Percentiles rank a stretch among this genome's conserved stretches.
Evolutionary conservation across 2,113 vertebrate genomes (phyloP).

Genomic region (Nasalis larvatus): DNA sequence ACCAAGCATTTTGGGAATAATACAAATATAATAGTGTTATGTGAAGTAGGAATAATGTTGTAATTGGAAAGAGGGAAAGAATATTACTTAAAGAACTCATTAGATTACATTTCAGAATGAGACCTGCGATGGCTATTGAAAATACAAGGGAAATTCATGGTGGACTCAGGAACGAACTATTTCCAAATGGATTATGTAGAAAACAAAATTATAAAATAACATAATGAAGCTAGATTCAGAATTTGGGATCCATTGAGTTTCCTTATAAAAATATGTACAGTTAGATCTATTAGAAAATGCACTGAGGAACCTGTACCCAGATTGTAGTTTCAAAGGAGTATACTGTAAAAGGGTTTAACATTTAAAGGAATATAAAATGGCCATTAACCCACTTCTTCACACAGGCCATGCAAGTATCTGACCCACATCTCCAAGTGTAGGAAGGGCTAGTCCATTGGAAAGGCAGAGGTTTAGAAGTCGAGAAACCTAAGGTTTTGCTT

Average conservation of each 20-base stretch:
- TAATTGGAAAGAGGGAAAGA: not conserved
- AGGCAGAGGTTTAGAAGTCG: not conserved
- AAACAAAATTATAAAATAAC: not conserved
- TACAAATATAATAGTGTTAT: not conserved
- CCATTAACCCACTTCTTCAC: not conserved
- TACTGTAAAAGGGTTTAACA: not conserved
- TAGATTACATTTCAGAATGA: not conserved
- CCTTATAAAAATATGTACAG: not conserved
- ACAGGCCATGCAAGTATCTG: not conserved
- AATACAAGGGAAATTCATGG: not conserved
- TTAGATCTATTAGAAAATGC: not conserved
- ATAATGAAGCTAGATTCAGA: constrained; percentile 21
- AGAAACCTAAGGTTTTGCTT: not conserved
- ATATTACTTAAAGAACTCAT: not conserved
- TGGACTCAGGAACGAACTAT: not conserved
- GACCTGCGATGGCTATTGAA: not conserved
- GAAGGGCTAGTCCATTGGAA: not conserved
- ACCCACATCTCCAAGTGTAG: not conserved
- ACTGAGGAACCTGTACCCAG: not conserved
- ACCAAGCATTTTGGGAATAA: not conserved
- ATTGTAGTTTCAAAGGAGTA: not conserved
- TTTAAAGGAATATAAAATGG: not conserved
- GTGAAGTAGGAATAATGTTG: not conserved
- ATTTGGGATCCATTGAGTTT: not conserved
- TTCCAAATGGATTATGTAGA: not conserved